Conservation (phyloP, 2,797 vertebrate species). For the Pogoniulus pusillus region DNA sequence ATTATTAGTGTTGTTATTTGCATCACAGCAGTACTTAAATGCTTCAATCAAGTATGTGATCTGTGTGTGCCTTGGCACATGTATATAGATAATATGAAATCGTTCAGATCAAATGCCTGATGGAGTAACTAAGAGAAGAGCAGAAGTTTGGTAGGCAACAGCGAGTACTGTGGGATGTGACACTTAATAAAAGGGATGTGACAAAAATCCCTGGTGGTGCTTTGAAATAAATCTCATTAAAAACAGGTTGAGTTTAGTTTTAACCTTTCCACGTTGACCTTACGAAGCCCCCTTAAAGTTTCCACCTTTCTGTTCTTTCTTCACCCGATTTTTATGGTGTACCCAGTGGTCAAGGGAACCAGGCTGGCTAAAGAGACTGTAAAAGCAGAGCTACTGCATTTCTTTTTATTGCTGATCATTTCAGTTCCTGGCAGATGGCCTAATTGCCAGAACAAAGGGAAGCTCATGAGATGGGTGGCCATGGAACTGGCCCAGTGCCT, state of each 20-base stretch:
- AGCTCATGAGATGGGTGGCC: slow-evolving; percentile 55
- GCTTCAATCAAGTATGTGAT: slow-evolving; percentile 7
- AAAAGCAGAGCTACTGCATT: slow-evolving; percentile 63
- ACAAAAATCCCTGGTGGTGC: not conserved
- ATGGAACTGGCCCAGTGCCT: slow-evolving; percentile 61
- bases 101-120: not conserved
- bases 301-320: not conserved
- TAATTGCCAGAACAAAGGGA: slow-evolving; percentile 69
- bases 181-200: not conserved
- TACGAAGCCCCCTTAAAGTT: not conserved
- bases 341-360: not conserved
- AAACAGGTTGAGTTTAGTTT: not conserved
- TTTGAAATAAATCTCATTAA: not conserved
- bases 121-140: not conserved
- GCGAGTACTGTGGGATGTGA: not conserved
- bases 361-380: slow-evolving; percentile 25
- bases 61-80: not conserved
- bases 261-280: not conserved
- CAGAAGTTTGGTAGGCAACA: not conserved
- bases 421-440: slow-evolving; percentile 69
- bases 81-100: not conserved
- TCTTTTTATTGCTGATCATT: slow-evolving; percentile 75
- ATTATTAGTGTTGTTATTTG: slow-evolving; percentile 32
- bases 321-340: slow-evolving; percentile 1
- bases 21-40: slow-evolving; percentile 8